A percentile compares a stretch with the other conserved stretches of the same genome.
These are phyloP conservation scores for Morpho deidamia DNA, from an alignment of 2,888 invertebrate genomes.

Conservation along the genomic window DNA sequence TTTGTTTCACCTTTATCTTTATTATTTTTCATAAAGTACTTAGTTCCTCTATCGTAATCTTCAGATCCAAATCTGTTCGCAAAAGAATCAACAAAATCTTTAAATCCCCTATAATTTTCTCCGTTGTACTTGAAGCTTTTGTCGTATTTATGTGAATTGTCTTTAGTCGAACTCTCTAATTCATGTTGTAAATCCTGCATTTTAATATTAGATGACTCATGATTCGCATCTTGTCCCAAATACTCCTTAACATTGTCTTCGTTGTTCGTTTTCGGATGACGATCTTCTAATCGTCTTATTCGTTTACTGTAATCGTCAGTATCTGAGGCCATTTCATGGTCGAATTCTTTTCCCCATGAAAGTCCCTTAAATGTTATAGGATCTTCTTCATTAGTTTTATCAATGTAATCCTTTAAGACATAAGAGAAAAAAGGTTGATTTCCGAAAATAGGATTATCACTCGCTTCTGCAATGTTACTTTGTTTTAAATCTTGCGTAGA, in stretches of 20 bases:
- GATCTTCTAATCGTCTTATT: conserved; percentile 31
- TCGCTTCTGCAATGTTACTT: conserved; percentile 18
- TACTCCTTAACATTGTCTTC: conserved; percentile 1
- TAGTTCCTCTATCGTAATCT: conserved; percentile 42
- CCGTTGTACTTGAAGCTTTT: conserved; percentile 32
- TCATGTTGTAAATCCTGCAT: conserved; percentile 30
- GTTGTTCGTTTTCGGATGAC: conserved; percentile 12
- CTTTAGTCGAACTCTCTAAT: conserved; percentile 36
- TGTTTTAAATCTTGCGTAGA: conserved; percentile 23
- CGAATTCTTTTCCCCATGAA: conserved; percentile 49
- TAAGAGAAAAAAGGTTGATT: conserved; percentile 57
- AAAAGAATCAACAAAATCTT: conserved; percentile 54
- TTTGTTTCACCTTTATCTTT: conserved; percentile 52
- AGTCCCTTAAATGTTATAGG: conserved; percentile 47
- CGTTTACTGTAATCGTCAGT: conserved; percentile 30
- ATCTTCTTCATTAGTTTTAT: conserved; percentile 48
- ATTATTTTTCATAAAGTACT: conserved; percentile 39
- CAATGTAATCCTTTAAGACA: conserved; percentile 54
- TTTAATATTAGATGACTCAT: conserved; percentile 32
- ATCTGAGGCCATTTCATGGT: conserved; percentile 30
- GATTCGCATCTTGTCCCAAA: not conserved
- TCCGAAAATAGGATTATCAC: conserved; percentile 48
- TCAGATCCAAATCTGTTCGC: conserved; percentile 55
- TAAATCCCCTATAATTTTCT: conserved; percentile 41
- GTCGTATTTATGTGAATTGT: conserved; percentile 33